Base-by-base conservation (phyloP, 2,113 vertebrate species). In the Formicarius rufipectus region DNA sequence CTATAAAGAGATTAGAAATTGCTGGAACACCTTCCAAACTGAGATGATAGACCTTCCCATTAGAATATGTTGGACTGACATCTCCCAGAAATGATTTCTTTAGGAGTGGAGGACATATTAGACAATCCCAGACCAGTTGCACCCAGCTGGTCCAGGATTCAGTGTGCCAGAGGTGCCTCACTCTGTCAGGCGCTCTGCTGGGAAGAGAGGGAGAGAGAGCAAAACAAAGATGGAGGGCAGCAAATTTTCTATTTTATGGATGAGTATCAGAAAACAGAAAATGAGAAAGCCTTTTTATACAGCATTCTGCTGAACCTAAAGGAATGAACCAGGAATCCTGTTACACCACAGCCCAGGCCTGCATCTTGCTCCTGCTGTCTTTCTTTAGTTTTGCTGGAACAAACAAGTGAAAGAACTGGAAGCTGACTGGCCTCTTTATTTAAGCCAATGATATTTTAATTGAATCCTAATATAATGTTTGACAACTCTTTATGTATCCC, bases 41-140 rank as follows among this genome's bases (percentile, higher is more conserved):
- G 31, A 74, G 25, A 63, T 0, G 0, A 50, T 27, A 55, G 56
- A 40, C 15, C 55, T 92, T 62, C 3, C 4, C 21, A 45, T 66
- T 9, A 64, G 35, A 78, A 47, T 13, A 23, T 16, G 12, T 37
- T 93, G 7, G 40, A 71, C 9, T 67, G 25, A 11, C 13, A 4
- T 28, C 37, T 67, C 84, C 20, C 17, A 42, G 45, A 12, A 28
- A 39, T 31, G 7, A 50, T 68, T 81, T 82, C 27, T 17, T 12
- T 42, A 56, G 33, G 6, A 78, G 11, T 16, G 6, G 35, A 87
- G 24, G 24, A 79, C 4, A 33, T 56, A 75, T 28, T 39, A 47
- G 23, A 64, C 23, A 81, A 31, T 27, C 12, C 39, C 53, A 93
- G 35, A 35, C 33, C 9, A 28, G 1, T 7, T 68, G 10, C 12